These are phyloP conservation scores for Noctua janthe DNA, from an alignment of 2,888 invertebrate genomes.

Conservation along the genomic window DNA sequence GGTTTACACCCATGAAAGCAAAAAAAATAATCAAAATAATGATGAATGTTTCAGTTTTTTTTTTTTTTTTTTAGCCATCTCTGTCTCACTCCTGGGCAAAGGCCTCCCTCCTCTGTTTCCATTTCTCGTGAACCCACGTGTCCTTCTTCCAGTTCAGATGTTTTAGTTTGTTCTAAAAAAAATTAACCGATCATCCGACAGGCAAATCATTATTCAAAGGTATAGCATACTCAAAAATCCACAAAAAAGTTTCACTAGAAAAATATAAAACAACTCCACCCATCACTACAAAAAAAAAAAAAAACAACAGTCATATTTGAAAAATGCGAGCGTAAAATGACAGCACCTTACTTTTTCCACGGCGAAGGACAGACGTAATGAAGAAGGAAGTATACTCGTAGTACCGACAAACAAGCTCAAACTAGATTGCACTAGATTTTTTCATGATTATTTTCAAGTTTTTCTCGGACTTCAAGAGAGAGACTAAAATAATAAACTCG, in stretches of 20 bases:
- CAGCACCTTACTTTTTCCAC: constrained; percentile 1
- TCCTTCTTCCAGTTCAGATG: not conserved
- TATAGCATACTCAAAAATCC: not conserved
- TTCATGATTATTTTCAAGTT: constrained; percentile 31
- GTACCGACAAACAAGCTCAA: constrained; percentile 34
- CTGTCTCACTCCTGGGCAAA: not conserved
- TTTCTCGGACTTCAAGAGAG: constrained; percentile 3
- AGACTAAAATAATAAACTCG: not conserved
- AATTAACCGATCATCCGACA: not conserved
- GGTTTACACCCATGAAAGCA: not conserved
- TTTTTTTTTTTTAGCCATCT: not conserved
- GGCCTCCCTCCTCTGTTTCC: not conserved
- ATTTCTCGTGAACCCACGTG: not conserved
- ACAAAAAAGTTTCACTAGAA: not conserved
- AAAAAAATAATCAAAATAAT: not conserved
- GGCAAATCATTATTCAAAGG: not conserved
- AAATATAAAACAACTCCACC: not conserved
- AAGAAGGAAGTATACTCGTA: constrained; percentile 16
- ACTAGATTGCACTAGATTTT: constrained; percentile 35
- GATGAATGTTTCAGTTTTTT: not conserved
- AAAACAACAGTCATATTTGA: not conserved
- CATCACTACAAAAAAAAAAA: no score
- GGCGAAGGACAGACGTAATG: constrained; percentile 25
- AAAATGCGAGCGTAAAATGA: constrained; percentile 19
- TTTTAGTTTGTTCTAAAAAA: not conserved